phyloP scores from a whole-genome alignment of 2,797 vertebrate genomes.

The Typhlichthys subterraneus region DNA sequence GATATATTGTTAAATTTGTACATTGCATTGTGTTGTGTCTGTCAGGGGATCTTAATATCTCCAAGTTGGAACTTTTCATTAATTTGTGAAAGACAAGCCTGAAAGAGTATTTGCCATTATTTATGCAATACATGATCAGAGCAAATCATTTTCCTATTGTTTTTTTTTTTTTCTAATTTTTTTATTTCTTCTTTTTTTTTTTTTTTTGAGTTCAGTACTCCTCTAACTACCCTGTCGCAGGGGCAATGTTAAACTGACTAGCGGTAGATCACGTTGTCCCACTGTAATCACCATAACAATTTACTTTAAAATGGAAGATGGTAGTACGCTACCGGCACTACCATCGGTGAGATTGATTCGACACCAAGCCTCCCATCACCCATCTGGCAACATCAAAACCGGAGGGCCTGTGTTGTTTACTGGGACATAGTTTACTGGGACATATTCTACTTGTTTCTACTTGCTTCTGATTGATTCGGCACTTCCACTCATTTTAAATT shows the following conservation, averaged over 20 bases:
- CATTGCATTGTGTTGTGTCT: slow-evolving; percentile 50
- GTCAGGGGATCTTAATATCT: slow-evolving; percentile 46
- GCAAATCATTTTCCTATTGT: slow-evolving; percentile 73
- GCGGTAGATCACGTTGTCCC: slow-evolving; percentile 65
- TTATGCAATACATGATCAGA: slow-evolving; percentile 70
- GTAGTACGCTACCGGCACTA: too few species aligned
- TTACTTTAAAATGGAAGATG: too few species aligned
- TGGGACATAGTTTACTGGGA: too few species aligned
- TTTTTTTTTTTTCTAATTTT: slow-evolving; percentile 52
- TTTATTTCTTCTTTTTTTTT: too few species aligned
- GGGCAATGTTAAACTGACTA: slow-evolving; percentile 71
- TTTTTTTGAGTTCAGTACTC: slow-evolving; percentile 71
- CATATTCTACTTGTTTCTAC: too few species aligned
- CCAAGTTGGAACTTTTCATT: slow-evolving; percentile 59
- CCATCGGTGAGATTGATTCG: too few species aligned
- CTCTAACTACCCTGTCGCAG: slow-evolving; percentile 77
- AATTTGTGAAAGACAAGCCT: slow-evolving; percentile 65
- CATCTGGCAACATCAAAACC: too few species aligned
- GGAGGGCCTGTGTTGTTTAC: too few species aligned
- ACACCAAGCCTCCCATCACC: too few species aligned
- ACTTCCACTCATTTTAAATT: too few species aligned
- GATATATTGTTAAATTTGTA: slow-evolving; percentile 44
- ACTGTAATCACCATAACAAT: slow-evolving; percentile 55
- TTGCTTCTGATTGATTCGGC: too few species aligned
- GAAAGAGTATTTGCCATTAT: slow-evolving; percentile 73